Conservation (phyloP, 2,113 vertebrate species). For the Nycticryphes semicollaris region DNA sequence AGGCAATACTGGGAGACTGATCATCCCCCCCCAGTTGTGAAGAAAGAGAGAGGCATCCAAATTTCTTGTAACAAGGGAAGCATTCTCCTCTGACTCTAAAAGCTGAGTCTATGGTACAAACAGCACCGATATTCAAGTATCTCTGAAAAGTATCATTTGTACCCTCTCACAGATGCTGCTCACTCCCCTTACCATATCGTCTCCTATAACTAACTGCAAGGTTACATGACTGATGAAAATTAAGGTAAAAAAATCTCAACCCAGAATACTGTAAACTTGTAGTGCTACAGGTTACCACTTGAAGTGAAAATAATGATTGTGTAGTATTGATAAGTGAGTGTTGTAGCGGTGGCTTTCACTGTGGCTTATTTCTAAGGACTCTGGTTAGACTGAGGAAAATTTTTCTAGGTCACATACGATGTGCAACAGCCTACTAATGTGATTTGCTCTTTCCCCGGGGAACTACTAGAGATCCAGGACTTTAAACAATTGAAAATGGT, state of each 20-base stretch:
- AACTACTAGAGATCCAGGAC: background rate
- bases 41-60: background rate
- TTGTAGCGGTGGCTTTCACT: background rate
- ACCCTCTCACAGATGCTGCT: background rate
- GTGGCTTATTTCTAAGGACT: background rate
- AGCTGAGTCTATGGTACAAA: background rate
- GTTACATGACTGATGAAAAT: background rate
- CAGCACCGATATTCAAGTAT: background rate
- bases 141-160: background rate
- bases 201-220: background rate
- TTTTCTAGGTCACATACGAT: background rate
- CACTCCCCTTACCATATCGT: fast-evolving
- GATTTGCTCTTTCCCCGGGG: background rate
- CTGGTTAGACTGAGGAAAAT: background rate
- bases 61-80: background rate
- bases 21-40: fast-evolving
- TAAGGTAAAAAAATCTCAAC: background rate
- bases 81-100: background rate
- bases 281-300: background rate
- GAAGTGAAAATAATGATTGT: background rate
- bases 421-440: background rate
- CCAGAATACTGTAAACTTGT: background rate
- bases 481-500: background rate
- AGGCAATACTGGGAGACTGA: background rate
- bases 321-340: background rate